Base-by-base conservation (phyloP, 1,140 invertebrate species). In the Sesamia nonagrioides region DNA sequence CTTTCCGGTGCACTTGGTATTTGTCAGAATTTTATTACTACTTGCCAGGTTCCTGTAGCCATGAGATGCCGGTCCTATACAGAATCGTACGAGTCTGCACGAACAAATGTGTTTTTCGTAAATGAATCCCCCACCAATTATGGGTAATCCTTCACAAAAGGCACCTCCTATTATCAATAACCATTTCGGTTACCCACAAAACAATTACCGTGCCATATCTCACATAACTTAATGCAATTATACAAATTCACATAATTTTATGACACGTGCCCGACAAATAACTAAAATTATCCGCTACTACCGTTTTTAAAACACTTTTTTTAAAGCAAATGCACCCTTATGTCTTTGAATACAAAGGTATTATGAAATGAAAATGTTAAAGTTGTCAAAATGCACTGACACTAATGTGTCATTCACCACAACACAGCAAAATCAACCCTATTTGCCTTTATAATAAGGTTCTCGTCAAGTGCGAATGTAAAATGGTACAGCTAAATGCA, bases 141-240 rank as follows among this genome's bases (percentile, higher is more conserved):
- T 58, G 27, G 21, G 21, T 27, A 1, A 58, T 58, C 33, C 60
- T 2, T 17, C 15, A 17, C 60, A 61, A 40, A 60, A 3, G 11
- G 15, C 15, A 37, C 33, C 21, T 11, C 8, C 13, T 45, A 33
- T 69, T 48, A 69, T 48, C 11, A 11, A 33, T 33, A 69, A 48
- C 42, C 42, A 9, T 42, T 27, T 6, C 42, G 18, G 1, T 21
- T 50, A 69, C 42, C 66, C 66, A 48, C 42, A 27, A 69, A 69
- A 45, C 42, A 40, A 73, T 73, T 58, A 73, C 68, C n/a, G 21
- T 15, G 37, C n/a, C 68, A 48, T 68, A 18, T 58, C 54, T 45
- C 35, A 18, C 54, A 75, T 35, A 75, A 75, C 56, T 75, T 61
- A 75, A 75, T 75, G 48, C 35, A 75, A 75, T 77, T 68, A 77